phyloP scores from a whole-genome alignment of 1,140 invertebrate species.

The Atta colombica region DNA sequence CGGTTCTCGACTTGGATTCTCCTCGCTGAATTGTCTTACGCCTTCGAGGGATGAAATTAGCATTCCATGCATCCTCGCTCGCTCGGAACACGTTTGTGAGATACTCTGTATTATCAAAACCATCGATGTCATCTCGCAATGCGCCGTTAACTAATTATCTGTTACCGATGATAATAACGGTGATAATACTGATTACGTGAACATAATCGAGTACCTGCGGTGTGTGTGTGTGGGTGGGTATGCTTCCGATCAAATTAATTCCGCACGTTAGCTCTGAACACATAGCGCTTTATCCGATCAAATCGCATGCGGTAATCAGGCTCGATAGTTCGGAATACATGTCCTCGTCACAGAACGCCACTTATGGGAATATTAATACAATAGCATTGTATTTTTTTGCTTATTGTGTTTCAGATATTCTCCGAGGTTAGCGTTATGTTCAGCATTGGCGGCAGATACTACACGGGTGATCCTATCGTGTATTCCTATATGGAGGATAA shows the following conservation, averaged over 20 bases:
- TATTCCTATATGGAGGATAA: constrained; percentile 89
- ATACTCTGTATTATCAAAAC: constrained; percentile 75
- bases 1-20: constrained; percentile 64
- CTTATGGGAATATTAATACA: neutral
- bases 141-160: constrained; percentile 65
- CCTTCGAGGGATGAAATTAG: constrained; percentile 76
- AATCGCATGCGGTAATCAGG: constrained; percentile 38
- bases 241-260: constrained; percentile 63
- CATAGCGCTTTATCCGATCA: constrained; percentile 48
- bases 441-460: constrained; percentile 91
- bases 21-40: constrained; percentile 66
- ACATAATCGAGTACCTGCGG: constrained; percentile 51
- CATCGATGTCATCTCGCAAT: constrained; percentile 76
- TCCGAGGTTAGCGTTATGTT: constrained; percentile 89
- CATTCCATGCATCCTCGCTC: constrained; percentile 74
- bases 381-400: constrained; percentile 22
- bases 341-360: neutral
- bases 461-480: constrained; percentile 88
- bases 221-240: constrained; percentile 17
- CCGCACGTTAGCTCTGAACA: constrained; percentile 40
- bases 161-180: constrained; percentile 57
- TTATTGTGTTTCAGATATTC: constrained; percentile 86
- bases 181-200: constrained; percentile 61
- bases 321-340: constrained; percentile 16
- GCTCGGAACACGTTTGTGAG: constrained; percentile 47